Percentiles rank a stretch among this genome's conserved stretches.
phyloP scores from a whole-genome alignment of 2,888 invertebrate genomes.

The Osmoderma eremita region DNA sequence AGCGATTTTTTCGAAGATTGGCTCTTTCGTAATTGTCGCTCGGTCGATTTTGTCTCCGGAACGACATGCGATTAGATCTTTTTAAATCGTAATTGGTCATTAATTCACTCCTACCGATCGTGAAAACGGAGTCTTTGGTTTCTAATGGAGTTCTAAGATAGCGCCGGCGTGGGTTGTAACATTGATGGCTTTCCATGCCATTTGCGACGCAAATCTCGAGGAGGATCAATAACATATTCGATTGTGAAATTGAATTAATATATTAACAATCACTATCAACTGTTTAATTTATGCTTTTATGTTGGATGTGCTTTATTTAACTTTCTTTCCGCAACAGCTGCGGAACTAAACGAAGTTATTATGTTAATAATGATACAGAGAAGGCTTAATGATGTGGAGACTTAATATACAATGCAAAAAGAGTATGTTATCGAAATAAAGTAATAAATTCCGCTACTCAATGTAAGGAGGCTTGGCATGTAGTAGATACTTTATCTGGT shows the following conservation, averaged over 20 bases:
- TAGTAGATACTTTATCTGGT: too few species aligned
- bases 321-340: conserved; percentile 8
- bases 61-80: neutral
- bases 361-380: too few species aligned
- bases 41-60: conserved; percentile 2
- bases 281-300: neutral
- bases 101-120: neutral
- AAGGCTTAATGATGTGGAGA: too few species aligned
- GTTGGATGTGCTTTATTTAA: neutral
- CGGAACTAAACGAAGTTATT: neutral
- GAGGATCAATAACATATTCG: neutral
- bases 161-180: too few species aligned
- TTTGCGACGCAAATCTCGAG: neutral
- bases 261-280: neutral
- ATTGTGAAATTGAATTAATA: conserved; percentile 8
- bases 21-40: conserved; percentile 3
- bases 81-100: conserved; percentile 7
- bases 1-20: conserved; percentile 4
- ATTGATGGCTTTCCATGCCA: neutral
- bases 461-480: too few species aligned
- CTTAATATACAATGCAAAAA: too few species aligned
- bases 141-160: conserved; percentile 13
- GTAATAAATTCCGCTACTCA: too few species aligned
- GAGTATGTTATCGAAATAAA: too few species aligned
- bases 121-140: conserved; percentile 1